Evolutionary conservation across 2,797 vertebrate species (phyloP), one percentile per base, ranked within the genome.

Genomic region (Fistularia tabacaria): DNA sequence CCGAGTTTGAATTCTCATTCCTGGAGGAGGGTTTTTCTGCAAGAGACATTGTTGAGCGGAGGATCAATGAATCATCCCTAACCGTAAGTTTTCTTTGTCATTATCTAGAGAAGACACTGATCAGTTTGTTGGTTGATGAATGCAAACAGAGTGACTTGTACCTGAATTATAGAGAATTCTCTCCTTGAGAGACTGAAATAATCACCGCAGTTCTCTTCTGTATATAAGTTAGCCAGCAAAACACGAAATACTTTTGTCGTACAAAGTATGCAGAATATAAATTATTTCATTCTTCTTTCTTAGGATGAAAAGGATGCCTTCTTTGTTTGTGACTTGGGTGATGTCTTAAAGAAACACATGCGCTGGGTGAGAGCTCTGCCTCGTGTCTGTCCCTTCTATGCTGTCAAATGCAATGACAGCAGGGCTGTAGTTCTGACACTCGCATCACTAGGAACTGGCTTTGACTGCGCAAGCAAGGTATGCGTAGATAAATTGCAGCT

Each of bases 391-490:
- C 96, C 97, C 3, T 99, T 95, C 73, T 99, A 99, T 38, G 97
- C 97, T 0, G 93, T 99, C 42, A 99, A 99, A 77, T 99, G 97
- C 81, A 98, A 99, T 0, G 94, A 98, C 73, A 94, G 95, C 84
- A 91, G 64, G 72, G 86, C 93, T 61, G 84, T 99, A 0, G 87
- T 98, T 59, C 91, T 81, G 81, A 97, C 94, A 0, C 90, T 99
- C 1, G 93, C 95, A 3, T 88, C 90, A 38, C 72, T 96, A 14
- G 97, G 97, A 50, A 87, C 94, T 6, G 97, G 97, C 47, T 98
- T 99, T 67, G 97, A 99, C 76, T 99, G 97, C 4, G 97, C 97
- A 15, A 99, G 97, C 90, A 99, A 99, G 93, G 97, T 99, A 62
- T 49, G 85, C 46, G 14, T 66, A 40, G 7, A 10, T 38, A 36